phyloP scores from a whole-genome alignment of 2,888 invertebrate genomes.

The Eugnorisma glareosa region DNA sequence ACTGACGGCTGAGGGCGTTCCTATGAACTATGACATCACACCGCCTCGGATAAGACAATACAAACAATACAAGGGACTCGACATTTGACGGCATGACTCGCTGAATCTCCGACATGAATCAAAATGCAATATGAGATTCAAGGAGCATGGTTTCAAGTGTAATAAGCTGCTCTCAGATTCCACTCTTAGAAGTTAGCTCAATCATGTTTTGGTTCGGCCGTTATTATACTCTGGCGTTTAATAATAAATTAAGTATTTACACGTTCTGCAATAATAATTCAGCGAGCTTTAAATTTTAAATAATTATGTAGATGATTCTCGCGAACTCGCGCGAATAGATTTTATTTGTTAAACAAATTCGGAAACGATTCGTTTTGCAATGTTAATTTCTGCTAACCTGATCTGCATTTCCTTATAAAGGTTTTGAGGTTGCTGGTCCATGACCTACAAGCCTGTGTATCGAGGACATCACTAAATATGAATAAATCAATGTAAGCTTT shows the following conservation, averaged over 20 bases:
- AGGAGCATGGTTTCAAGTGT: constrained; percentile 77
- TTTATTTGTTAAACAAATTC: constrained; percentile 65
- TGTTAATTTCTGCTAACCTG: constrained; percentile 77
- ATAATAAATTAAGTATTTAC: constrained; percentile 24
- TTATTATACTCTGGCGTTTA: constrained; percentile 31
- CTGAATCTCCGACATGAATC: constrained; percentile 80
- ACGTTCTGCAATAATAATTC: constrained; percentile 23
- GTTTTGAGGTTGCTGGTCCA: constrained; percentile 80
- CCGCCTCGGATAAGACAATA: constrained; percentile 81
- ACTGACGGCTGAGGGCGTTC: constrained; percentile 79
- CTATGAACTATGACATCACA: constrained; percentile 87
- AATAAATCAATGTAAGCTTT: constrained; percentile 65
- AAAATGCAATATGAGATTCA: constrained; percentile 81
- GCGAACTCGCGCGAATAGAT: constrained; percentile 41
- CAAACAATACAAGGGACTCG: constrained; percentile 86
- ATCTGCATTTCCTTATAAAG: constrained; percentile 81
- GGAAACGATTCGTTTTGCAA: constrained; percentile 78
- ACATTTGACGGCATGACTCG: constrained; percentile 85
- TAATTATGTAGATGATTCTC: constrained; percentile 53
- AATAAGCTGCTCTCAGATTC: constrained; percentile 62
- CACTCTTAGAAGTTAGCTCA: constrained; percentile 36
- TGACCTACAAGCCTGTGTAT: constrained; percentile 77
- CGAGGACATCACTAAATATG: constrained; percentile 72
- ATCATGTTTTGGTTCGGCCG: constrained; percentile 42
- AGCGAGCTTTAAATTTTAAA: constrained; percentile 41